Conservation (phyloP, 2,888 invertebrate species). For the Nasonovia ribisnigri region DNA sequence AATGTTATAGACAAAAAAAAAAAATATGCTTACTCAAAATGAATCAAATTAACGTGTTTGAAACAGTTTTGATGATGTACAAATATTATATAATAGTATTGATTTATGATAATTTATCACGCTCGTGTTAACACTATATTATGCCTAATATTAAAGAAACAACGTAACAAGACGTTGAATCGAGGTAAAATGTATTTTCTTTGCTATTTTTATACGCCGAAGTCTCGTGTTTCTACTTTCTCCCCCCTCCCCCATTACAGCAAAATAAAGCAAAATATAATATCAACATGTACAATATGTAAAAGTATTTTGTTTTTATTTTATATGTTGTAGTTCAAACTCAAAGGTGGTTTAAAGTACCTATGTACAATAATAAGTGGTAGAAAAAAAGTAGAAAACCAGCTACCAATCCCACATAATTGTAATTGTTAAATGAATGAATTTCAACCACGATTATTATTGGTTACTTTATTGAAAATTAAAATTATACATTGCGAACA, state of each 20-base stretch:
- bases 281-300: not conserved
- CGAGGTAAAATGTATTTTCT: not conserved
- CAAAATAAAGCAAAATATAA: not conserved
- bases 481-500: not conserved
- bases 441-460: not conserved
- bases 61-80: not conserved
- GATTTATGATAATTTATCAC: not conserved
- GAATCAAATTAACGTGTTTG: not conserved
- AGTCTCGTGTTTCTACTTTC: not conserved
- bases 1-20: not conserved
- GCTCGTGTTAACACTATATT: not conserved
- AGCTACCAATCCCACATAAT: not conserved
- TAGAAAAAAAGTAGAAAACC: not conserved
- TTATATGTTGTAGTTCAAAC: not conserved
- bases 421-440: not conserved
- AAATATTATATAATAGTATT: not conserved
- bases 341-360: not conserved
- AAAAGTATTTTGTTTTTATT: not conserved
- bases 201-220: not conserved
- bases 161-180: not conserved
- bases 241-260: not conserved
- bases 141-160: not conserved
- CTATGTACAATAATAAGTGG: not conserved
- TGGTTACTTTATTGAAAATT: not conserved
- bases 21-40: not conserved